Conservation (phyloP, 1,140 invertebrate genomes). For the Trichoplusia ni region DNA sequence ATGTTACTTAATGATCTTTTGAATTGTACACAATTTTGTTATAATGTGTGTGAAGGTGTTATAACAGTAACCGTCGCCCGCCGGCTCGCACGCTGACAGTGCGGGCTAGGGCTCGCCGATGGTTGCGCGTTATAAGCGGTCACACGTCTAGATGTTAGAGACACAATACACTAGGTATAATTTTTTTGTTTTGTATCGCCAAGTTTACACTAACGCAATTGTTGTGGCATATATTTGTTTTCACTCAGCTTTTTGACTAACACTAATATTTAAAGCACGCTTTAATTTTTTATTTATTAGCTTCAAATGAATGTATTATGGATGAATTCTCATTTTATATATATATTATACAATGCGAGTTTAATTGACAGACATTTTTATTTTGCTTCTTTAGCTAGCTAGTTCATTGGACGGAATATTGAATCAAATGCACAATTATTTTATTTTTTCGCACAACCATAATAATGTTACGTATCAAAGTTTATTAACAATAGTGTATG, state of each 20-base stretch:
- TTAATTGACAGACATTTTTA: constrained; percentile 37
- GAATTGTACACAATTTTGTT: background rate
- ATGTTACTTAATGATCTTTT: constrained; percentile 1
- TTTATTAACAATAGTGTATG: constrained; percentile 31
- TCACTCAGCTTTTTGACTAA: constrained; percentile 27
- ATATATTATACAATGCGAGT: constrained; percentile 32
- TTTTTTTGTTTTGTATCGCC: constrained; percentile 19
- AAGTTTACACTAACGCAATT: constrained; percentile 32
- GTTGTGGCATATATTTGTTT: constrained; percentile 21
- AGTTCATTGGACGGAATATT: constrained; percentile 29
- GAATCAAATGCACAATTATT: constrained; percentile 42
- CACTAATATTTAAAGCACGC: constrained; percentile 34
- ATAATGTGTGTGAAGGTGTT: constrained; percentile 15
- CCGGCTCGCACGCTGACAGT: no score
- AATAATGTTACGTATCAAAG: constrained; percentile 32
- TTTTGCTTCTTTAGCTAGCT: constrained; percentile 37
- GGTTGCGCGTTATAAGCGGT: constrained; percentile 7
- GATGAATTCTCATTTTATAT: constrained; percentile 37
- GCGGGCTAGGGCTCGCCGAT: background rate
- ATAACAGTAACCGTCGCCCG: no score
- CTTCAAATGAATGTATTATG: constrained; percentile 36
- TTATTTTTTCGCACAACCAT: constrained; percentile 39
- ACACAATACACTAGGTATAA: constrained; percentile 22
- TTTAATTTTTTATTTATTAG: constrained; percentile 32
- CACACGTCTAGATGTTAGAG: constrained; percentile 8